Evolutionary conservation across 1,140 invertebrate species (phyloP).

Genomic region (Acromyrmex heyeri): DNA sequence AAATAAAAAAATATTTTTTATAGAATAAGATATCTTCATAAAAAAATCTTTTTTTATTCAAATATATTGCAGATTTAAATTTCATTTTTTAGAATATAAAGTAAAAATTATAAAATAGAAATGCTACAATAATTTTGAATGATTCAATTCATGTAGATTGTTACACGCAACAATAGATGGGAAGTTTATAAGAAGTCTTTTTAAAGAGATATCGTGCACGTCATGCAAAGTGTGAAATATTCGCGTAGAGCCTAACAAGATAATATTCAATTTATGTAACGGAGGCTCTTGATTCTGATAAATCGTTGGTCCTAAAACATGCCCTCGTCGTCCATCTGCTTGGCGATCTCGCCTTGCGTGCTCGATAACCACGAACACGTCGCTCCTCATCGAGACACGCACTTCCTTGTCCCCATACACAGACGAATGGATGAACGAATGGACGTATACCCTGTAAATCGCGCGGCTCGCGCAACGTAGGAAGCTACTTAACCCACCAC

Average conservation of each 20-base stretch:
- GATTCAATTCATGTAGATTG: not conserved
- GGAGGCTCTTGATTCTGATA: constrained; percentile 13
- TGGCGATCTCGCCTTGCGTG: constrained; percentile 42
- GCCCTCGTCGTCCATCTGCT: constrained; percentile 41
- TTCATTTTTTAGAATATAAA: not conserved
- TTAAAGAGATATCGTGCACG: not conserved
- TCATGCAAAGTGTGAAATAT: constrained; percentile 4
- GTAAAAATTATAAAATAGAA: not conserved
- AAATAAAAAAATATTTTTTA: too few relatives aligned
- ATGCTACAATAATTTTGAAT: not conserved
- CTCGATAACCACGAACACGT: constrained; percentile 16
- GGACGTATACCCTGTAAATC: constrained; percentile 23
- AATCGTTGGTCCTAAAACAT: constrained; percentile 30
- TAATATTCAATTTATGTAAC: constrained; percentile 36
- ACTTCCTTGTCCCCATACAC: constrained; percentile 18
- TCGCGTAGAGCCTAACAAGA: not conserved
- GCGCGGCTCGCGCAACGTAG: constrained; percentile 63
- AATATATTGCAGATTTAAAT: not conserved
- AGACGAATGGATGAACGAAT: constrained; percentile 26
- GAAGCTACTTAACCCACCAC: constrained; percentile 73
- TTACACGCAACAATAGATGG: not conserved
- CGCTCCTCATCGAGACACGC: constrained; percentile 38
- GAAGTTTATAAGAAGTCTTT: not conserved
- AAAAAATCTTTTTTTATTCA: not conserved
- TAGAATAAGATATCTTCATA: not conserved